These are phyloP conservation scores for Atlantisia rogersi DNA, from an alignment of 2,113 vertebrate genomes.

Conservation along the genomic window DNA sequence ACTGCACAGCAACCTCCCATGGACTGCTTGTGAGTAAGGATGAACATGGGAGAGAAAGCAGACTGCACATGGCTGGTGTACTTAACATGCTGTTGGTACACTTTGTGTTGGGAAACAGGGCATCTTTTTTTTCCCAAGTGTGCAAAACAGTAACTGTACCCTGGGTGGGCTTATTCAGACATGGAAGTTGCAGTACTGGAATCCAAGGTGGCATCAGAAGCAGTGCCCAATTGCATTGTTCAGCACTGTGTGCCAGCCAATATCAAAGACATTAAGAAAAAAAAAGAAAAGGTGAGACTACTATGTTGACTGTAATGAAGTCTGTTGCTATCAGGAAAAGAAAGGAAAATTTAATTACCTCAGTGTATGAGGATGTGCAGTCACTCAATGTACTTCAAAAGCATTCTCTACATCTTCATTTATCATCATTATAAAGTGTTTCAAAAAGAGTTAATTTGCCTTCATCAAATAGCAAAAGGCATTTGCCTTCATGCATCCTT, in stretches of 20 bases:
- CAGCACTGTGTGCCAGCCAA: neutral
- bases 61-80: neutral
- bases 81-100: neutral
- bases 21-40: neutral
- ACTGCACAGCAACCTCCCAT: neutral
- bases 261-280: neutral
- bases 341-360: neutral
- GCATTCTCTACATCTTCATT: conserved; percentile 32
- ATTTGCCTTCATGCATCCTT: conserved; percentile 50
- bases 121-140: neutral
- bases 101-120: neutral
- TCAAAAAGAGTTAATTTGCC: conserved; percentile 16
- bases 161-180: neutral
- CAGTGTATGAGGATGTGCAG: neutral
- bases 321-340: neutral
- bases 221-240: neutral
- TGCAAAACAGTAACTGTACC: neutral
- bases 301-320: neutral
- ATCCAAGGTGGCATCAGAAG: neutral
- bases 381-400: conserved; percentile 8
- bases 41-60: neutral
- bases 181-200: neutral
- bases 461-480: neutral
- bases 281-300: neutral
- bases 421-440: conserved; percentile 48